Conservation (phyloP, 1,140 invertebrate species). For the Ridgeia piscesae region DNA sequence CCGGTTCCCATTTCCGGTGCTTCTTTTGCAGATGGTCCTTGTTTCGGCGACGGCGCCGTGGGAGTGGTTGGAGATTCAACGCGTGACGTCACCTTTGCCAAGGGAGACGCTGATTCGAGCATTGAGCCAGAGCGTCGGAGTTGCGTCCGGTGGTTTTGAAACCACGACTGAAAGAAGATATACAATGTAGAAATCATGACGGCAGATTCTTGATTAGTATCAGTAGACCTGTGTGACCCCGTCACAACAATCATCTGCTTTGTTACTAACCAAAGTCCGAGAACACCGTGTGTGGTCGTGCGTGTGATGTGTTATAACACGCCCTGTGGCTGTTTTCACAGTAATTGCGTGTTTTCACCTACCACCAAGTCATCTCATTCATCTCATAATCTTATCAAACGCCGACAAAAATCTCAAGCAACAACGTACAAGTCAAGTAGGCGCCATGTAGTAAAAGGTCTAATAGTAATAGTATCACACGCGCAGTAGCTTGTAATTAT, state of each 20-base stretch:
- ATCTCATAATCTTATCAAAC: background rate
- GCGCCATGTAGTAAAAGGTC: no score
- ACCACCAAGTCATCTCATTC: background rate
- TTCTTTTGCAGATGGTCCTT: background rate
- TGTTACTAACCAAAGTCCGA: no score
- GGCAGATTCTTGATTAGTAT: background rate
- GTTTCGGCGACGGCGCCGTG: background rate
- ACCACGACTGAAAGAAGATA: background rate
- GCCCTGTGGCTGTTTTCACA: background rate
- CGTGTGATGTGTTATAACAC: no score
- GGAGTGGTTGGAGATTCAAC: background rate
- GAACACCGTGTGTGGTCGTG: no score
- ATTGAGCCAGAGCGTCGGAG: background rate
- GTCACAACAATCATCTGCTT: no score
- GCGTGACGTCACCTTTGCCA: background rate
- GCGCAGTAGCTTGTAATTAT: no score
- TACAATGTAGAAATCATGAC: background rate
- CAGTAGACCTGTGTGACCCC: no score
- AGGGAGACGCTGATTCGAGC: no score
- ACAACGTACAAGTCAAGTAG: background rate
- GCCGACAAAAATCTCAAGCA: background rate
- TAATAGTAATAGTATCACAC: no score
- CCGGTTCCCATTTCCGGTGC: background rate
- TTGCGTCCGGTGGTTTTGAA: constrained; percentile 3
- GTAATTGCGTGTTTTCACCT: background rate